These are phyloP conservation scores for Apus apus DNA, from an alignment of 2,113 vertebrate genomes.

Conservation along the genomic window DNA sequence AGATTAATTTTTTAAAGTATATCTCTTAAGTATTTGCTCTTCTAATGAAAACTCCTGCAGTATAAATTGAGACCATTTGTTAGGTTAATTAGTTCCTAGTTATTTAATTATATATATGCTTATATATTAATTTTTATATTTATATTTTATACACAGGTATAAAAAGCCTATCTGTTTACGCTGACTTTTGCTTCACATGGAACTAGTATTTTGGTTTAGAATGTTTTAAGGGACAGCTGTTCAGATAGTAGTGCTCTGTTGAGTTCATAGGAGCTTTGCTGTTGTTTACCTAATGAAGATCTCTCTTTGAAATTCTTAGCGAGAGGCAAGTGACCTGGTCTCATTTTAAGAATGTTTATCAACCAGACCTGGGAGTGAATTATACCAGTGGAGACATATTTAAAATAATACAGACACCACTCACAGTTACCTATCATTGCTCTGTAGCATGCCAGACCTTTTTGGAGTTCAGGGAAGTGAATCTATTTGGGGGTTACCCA, in stretches of 20 bases:
- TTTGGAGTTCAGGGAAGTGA: not conserved
- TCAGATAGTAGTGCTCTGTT: not conserved
- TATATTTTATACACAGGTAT: not conserved
- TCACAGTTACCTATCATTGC: not conserved
- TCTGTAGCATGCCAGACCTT: not conserved
- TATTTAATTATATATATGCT: not conserved
- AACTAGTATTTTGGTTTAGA: not conserved
- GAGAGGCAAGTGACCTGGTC: not conserved
- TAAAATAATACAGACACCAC: not conserved
- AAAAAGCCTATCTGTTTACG: not conserved
- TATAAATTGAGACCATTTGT: not conserved
- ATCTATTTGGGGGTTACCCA: not conserved
- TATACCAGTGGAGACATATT: not conserved
- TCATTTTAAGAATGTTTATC: not conserved
- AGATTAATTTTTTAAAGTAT: not conserved
- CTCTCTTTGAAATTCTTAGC: not conserved
- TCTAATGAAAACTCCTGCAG: not conserved
- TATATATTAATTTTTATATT: not conserved
- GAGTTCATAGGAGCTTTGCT: not conserved
- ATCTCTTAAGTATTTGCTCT: not conserved
- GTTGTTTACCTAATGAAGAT: not conserved
- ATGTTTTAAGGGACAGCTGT: not conserved
- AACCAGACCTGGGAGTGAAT: not conserved
- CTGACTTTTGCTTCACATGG: not conserved
- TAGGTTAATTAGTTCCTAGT: not conserved